These are phyloP conservation scores for Esperia sulphurella DNA, from an alignment of 2,888 invertebrate species.

Conservation along the genomic window DNA sequence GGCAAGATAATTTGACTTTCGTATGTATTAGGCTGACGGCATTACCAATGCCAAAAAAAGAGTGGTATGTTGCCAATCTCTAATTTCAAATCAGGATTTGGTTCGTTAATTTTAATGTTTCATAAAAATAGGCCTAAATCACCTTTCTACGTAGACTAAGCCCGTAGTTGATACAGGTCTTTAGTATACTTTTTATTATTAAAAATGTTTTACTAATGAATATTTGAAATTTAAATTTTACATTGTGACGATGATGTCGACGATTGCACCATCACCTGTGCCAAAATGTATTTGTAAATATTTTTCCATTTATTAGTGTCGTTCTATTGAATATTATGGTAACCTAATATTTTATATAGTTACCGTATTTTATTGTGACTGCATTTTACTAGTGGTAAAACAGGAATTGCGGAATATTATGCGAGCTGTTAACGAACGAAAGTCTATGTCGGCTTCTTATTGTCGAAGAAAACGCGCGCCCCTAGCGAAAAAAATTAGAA, in stretches of 20 bases:
- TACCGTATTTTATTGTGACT: conserved; percentile 13
- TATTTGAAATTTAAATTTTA: conserved; percentile 42
- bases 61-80: no score
- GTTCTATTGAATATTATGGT: conserved; percentile 38
- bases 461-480: no score
- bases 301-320: conserved; percentile 49
- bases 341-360: conserved; percentile 28
- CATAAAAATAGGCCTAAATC: conserved; percentile 67
- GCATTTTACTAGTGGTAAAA: conserved; percentile 21
- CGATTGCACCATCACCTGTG: conserved; percentile 66
- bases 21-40: no score
- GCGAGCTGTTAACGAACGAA: no score
- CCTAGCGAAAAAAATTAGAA: no score
- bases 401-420: no score
- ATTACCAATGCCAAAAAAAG: no score
- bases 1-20: background rate
- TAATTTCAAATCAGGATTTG: no score
- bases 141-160: conserved; percentile 57
- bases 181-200: conserved; percentile 53
- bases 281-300: conserved; percentile 69
- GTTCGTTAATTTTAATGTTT: conserved; percentile 1
- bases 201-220: conserved; percentile 51
- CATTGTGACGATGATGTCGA: conserved; percentile 42
- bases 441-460: no score
- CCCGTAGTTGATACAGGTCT: conserved; percentile 69